phyloP scores from a whole-genome alignment of 2,797 vertebrate species.

The Lophotriccus pileatus region DNA sequence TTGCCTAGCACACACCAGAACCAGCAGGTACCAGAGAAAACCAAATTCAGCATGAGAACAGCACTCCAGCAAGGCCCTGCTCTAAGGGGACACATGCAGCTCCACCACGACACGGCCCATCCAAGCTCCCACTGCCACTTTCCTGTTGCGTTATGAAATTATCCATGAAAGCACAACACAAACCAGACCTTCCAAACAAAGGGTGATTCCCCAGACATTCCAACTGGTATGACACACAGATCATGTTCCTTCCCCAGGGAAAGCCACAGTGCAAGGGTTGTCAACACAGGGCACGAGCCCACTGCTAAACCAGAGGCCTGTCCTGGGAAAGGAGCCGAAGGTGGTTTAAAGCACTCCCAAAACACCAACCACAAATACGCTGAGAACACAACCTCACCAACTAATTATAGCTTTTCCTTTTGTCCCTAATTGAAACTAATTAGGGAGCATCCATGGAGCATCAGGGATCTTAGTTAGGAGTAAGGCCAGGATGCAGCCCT shows the following conservation, averaged over 20 bases:
- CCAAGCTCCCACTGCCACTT: not conserved
- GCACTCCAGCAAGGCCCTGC: not conserved
- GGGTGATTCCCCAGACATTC: not conserved
- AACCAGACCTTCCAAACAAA: not conserved
- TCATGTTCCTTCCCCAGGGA: not conserved
- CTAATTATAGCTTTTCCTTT: not conserved
- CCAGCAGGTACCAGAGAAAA: not conserved
- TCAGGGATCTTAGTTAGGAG: not conserved
- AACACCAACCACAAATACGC: not conserved
- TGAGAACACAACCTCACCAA: not conserved
- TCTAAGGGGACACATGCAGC: not conserved
- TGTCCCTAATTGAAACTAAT: not conserved
- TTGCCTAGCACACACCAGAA: not conserved
- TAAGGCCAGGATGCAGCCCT: not conserved
- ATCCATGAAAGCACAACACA: not conserved
- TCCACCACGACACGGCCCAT: not conserved
- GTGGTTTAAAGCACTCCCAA: not conserved
- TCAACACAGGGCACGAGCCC: not conserved
- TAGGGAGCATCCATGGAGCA: not conserved
- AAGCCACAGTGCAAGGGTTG: not conserved
- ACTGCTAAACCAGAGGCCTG: not conserved
- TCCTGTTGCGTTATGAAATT: not conserved
- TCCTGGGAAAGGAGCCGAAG: not conserved
- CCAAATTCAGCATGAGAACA: not conserved
- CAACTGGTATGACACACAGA: accelerated